Base-by-base conservation (phyloP, 2,797 vertebrate genomes). In the Ptychobarbus kaznakovi region DNA sequence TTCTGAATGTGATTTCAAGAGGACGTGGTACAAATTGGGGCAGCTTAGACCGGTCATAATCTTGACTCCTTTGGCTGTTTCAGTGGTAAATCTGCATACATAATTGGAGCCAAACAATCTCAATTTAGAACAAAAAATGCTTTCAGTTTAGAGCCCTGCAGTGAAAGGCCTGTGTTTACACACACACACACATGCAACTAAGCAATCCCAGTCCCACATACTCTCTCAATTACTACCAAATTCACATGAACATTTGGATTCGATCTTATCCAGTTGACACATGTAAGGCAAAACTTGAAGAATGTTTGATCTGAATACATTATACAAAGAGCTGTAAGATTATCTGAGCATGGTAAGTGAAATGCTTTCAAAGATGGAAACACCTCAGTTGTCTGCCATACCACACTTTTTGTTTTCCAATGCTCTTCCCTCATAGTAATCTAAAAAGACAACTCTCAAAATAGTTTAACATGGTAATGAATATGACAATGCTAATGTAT, bases 151-250 rank as follows among this genome's bases (percentile, higher is more conserved):
- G 35, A 25, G 61, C 18, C 9, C 13, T 25, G 83, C 77, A 86
- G 77, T 72, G 77, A 74, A 81, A 89, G 85, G 89, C 92, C 93
- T 94, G 92, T 94, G 92, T 94, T 49, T 92, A 92, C 86, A 92
- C 83, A 80, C 78, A 82, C 74, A 83, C 63, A 82, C 53, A 56
- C 61, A 74, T 85, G 66, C 66, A 88, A 63, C 75, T 65, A 76
- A 65, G 76, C 51, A 80, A 53, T 78, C 46, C 35, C 63, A 65
- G 53, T 2, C 84, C 69, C 81, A 88, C 84, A 88, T 70, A 85
- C 65, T 25, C 69, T 83, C 84, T 84, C 69, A 84, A 86, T 81
- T 66, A 38, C 77, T 83, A 72, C 70, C 65, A 86, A 81, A 86
- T 84, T 77, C 84, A 83, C 51, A 81, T 80, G n/a, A 68, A 88